These are phyloP conservation scores for Aspidoscelis tigris DNA, from an alignment of 2,113 vertebrate genomes.

Conservation along the genomic window DNA sequence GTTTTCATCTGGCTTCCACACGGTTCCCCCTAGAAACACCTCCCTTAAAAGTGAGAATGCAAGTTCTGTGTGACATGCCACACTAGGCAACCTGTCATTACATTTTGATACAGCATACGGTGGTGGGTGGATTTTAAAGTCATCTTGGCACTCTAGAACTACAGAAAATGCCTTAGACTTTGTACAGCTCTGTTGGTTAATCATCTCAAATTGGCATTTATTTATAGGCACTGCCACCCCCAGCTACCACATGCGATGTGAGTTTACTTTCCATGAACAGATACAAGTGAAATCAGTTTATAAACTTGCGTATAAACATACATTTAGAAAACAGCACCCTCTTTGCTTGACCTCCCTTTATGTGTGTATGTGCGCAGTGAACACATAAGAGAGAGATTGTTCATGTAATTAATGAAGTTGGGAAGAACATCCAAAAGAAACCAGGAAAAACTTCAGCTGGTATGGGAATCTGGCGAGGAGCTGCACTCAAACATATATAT, in stretches of 20 bases:
- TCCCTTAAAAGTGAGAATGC: background rate
- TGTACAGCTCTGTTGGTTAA: background rate
- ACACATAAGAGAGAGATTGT: background rate
- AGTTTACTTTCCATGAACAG: background rate
- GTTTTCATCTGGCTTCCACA: background rate
- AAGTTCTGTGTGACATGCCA: background rate
- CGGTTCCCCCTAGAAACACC: background rate
- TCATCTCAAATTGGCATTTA: background rate
- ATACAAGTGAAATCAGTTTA: background rate
- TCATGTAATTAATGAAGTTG: slow-evolving; percentile 3
- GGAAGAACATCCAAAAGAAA: background rate
- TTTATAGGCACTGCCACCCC: background rate
- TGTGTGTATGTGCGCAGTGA: too few relatives aligned
- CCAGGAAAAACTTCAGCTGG: slow-evolving; percentile 18
- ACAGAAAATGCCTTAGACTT: background rate
- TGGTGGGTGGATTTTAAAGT: background rate
- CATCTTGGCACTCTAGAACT: background rate
- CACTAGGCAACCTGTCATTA: background rate
- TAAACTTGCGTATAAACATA: background rate
- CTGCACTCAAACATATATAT: background rate
- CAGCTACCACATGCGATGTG: slow-evolving; percentile 1
- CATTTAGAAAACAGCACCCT: background rate
- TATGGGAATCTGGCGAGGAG: background rate
- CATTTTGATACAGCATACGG: background rate
- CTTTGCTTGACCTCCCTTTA: too few relatives aligned